Base-by-base conservation (phyloP, 2,888 invertebrate species). In the Drosophila formosana region DNA sequence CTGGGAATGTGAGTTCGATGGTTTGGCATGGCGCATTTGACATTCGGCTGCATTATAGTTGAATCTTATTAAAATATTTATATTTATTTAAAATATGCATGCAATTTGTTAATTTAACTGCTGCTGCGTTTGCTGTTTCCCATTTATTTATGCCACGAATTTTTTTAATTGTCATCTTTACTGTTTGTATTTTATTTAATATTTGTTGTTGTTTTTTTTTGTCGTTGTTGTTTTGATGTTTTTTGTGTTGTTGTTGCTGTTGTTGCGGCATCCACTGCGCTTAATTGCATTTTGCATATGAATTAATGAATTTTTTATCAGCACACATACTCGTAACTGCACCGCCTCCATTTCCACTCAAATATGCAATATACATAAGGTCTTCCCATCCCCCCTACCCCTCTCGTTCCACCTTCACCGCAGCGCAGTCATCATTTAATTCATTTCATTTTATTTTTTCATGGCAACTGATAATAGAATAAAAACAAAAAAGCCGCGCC, bases 21-120 rank as follows among this genome's bases (percentile, higher is more conserved):
- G 3, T n/a, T 51, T 37, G 18, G 51, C 23, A n/a, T 45, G 55
- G 8, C 25, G 45, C 13, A 9, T 84, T 79, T 79, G 82, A 84
- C 87, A 86, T 82, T 86, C 80, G 87, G 66, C 87, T 83, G 86
- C 80, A 82, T 88, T 88, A 89, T 84, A 84, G 90, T 89, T 88
- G 89, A 89, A 88, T 88, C 85, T 88, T 86, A 86, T 86, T 86
- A 86, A 86, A 86, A 88, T 87, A 86, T 86, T 86, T 86, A 86
- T 89, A 76, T 89, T 88, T 82, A 82, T 87, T 76, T 88, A 84
- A 87, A 88, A 88, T 84, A 88, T 89, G 88, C 81, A 89, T 84
- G 82, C 90, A 88, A 89, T 89, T 88, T 89, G 88, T 89, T 89
- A 88, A 88, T 88, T 88, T 89, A 89, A 89, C 81, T 87, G 89